Evolutionary conservation across 2,797 vertebrate genomes (phyloP), one percentile per base, ranked within the genome.

Genomic region (Chelon labrosus): DNA sequence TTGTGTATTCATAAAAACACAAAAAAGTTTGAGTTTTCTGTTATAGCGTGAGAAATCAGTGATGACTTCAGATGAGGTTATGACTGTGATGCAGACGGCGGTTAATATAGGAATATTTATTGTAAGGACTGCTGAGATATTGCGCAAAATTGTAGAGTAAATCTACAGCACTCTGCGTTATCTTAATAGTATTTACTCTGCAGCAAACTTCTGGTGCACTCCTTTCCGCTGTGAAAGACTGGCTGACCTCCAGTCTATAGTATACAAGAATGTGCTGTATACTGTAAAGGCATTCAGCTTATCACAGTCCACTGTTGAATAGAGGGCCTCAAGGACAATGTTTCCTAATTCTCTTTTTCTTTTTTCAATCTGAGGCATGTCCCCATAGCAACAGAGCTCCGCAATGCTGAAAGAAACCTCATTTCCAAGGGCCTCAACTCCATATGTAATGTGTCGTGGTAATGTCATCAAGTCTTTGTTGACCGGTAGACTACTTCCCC

Each of bases 341-440:
- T 87, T 86, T 89, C 49, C 62, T 66, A 80, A 91, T 82, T 85
- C 85, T 83, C 13, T 72, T 76, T 80, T 67, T 80, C 51, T 41
- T 41, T 41, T 82, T 85, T 85, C 63, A 46, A 16, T 67, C 74
- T 79, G 72, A 89, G 62, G 63, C 71, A 52, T 70, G 81, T 93
- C 89, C 82, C 90, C 91, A 90, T 93, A 77, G 93, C 87, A 93
- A 93, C 90, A 70, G 73, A 79, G 72, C 77, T 76, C 73, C 81
- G 77, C 68, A 75, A 57, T 63, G 59, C 75, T 87, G 78, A 87
- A 72, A 80, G 55, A 85, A 84, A 71, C 41, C 65, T 69, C 72
- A 80, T 83, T 72, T 68, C 55, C 57, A 76, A 84, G 79, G 70
- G 46, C 61, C 1, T 81, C 67, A 67, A 61, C 52, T 79, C 73